Evolutionary conservation across 2,888 invertebrate species (phyloP).

Genomic region (Pollenia labialis): DNA sequence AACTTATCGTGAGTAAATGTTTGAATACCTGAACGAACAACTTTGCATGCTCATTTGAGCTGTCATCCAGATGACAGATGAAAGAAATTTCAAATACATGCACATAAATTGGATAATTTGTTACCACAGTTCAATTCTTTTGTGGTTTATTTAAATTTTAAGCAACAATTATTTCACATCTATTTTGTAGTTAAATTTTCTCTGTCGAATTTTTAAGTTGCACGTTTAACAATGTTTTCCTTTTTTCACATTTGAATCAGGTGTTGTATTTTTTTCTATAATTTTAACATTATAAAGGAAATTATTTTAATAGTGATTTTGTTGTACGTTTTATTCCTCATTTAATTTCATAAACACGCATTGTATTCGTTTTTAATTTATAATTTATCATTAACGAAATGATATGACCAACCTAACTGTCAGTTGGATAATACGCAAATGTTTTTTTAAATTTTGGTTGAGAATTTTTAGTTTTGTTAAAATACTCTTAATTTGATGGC

Average conservation of each 20-base stretch:
- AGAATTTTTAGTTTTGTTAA: too few relatives aligned
- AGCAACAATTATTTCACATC: slow-evolving; percentile 55
- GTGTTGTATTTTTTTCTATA: slow-evolving; percentile 40
- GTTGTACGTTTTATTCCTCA: slow-evolving; percentile 61
- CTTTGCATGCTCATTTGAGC: slow-evolving; percentile 71
- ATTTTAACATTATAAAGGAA: slow-evolving; percentile 68
- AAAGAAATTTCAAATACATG: slow-evolving; percentile 69
- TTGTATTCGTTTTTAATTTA: slow-evolving; percentile 50
- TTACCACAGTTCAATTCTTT: slow-evolving; percentile 65
- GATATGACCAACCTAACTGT: slow-evolving; percentile 33
- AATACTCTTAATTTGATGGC: too few relatives aligned
- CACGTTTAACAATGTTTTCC: slow-evolving; percentile 28
- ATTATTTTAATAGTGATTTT: slow-evolving; percentile 58
- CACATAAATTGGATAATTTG: slow-evolving; percentile 67
- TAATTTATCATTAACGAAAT: slow-evolving; percentile 55
- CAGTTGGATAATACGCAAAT: background rate
- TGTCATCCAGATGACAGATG: slow-evolving; percentile 73
- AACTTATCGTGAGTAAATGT: slow-evolving; percentile 58
- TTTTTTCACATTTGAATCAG: slow-evolving; percentile 41
- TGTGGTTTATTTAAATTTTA: slow-evolving; percentile 52
- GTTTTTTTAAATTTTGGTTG: too few relatives aligned
- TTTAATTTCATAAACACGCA: slow-evolving; percentile 71
- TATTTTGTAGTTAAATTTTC: slow-evolving; percentile 24
- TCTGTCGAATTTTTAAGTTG: background rate
- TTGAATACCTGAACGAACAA: slow-evolving; percentile 54